Base-by-base conservation (phyloP, 2,888 invertebrate species). In the Lathronympha strigana region DNA sequence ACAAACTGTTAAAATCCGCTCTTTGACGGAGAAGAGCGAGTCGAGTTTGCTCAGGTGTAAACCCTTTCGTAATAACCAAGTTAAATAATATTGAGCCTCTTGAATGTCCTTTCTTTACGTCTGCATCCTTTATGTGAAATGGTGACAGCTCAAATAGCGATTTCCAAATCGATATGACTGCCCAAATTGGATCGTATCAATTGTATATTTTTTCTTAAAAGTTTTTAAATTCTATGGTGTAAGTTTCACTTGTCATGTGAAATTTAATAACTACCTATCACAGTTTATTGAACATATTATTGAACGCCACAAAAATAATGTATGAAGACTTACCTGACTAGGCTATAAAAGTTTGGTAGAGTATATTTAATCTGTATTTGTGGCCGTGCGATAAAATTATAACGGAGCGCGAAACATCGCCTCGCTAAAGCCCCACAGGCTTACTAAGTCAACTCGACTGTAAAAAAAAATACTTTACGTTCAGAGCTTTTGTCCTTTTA, bases 1-100 rank as follows among this genome's bases (percentile, higher is more conserved):
- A 73, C 74, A 84, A 91, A 89, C 89, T 89, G 90, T 90, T 84
- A 89, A 90, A 89, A 88, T 89, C 88, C 84, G 73, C 79, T 84
- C 86, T 88, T 87, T 86, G 86, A 83, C 82, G 83, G 79, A 75
- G 73, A 45, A 73, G 70, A 69, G 63, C 68, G 71, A 76, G 72
- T 75, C 76, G 76, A 84, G 90, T 91, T 90, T 90, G 84, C 77
- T 87, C 90, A 90, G 90, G 90, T 76, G 72, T 71, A 53, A 36
- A 69, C 61, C 61, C 69, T 67, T 69, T 69, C 53, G 70, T 72
- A 67, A 71, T 72, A 70, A 62, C 72, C 68, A 71, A 73, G 71
- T 71, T 75, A 53, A 53, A 53, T 36, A 72, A 71, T 69, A 70
- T 68, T 68, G 63, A 68, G 66, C 61, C 66, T 62, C 67, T 68